Conservation (phyloP, 2,113 vertebrate genomes). For the Percopsis transmontana region DNA sequence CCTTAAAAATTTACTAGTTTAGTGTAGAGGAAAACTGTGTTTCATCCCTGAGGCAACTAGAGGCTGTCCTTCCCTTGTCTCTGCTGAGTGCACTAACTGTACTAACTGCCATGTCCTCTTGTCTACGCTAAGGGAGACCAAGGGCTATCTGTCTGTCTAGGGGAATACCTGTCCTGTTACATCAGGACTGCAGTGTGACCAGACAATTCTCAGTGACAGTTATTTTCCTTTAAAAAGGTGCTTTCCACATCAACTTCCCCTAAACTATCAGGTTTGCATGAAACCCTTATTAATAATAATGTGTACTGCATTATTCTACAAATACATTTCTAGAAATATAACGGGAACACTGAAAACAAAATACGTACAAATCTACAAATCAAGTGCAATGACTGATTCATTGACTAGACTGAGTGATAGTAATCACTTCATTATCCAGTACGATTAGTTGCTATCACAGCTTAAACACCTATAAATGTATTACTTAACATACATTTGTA, state of each 20-base stretch:
- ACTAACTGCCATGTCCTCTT: slow-evolving; percentile 35
- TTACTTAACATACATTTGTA: too few species aligned
- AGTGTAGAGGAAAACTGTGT: neutral
- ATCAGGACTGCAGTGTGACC: slow-evolving; percentile 8
- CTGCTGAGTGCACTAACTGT: slow-evolving; percentile 25
- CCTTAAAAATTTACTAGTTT: neutral
- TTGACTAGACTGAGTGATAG: too few species aligned
- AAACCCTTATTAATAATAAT: slow-evolving; percentile 13
- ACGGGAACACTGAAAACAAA: neutral
- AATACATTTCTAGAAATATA: neutral
- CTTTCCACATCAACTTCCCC: slow-evolving; percentile 72
- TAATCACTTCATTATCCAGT: too few species aligned
- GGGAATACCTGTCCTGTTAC: slow-evolving; percentile 68
- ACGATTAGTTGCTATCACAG: too few species aligned
- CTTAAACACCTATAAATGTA: too few species aligned
- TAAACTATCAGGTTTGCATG: slow-evolving; percentile 35
- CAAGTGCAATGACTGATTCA: too few species aligned
- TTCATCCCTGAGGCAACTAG: neutral
- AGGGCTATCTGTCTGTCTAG: slow-evolving; percentile 37
- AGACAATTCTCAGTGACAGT: slow-evolving; percentile 28
- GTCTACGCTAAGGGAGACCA: slow-evolving; percentile 24
- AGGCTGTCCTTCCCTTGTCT: slow-evolving; percentile 6
- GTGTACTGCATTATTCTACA: neutral
- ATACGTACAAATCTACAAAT: neutral
- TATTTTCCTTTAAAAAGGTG: slow-evolving; percentile 66